These are phyloP conservation scores for Melanostigma gelatinosum DNA, from an alignment of 2,113 vertebrate species.

Conservation along the genomic window DNA sequence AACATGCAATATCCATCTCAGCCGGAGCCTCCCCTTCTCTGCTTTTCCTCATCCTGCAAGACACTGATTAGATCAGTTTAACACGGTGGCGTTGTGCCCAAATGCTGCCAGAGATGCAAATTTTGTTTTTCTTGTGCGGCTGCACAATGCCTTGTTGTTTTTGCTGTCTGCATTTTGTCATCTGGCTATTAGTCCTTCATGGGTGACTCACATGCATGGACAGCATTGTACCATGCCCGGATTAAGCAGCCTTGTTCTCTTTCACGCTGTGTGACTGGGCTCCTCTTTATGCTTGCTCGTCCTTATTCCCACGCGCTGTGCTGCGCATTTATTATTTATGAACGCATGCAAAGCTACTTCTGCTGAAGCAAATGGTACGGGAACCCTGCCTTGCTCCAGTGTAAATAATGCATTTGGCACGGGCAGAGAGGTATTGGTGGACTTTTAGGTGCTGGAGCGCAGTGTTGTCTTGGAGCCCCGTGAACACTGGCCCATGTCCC, in stretches of 20 bases:
- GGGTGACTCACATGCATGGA: conserved; percentile 47
- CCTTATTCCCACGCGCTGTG: conserved; percentile 57
- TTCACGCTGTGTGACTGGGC: conserved; percentile 61
- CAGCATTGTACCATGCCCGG: conserved; percentile 44
- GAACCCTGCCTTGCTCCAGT: conserved; percentile 69
- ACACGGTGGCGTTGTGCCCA: conserved; percentile 45
- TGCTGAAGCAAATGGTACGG: conserved; percentile 78
- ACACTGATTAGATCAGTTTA: conserved; percentile 57
- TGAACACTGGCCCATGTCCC: conserved; percentile 36
- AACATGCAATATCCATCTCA: conserved; percentile 50
- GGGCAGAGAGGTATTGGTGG: conserved; percentile 54
- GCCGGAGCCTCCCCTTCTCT: conserved; percentile 24
- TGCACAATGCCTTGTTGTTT: conserved; percentile 39
- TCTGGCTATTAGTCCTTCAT: conserved; percentile 52
- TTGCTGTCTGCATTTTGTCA: conserved; percentile 63
- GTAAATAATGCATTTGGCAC: conserved; percentile 83
- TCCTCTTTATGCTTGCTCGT: conserved; percentile 56
- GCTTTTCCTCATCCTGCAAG: conserved; percentile 42
- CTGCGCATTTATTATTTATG: conserved; percentile 81
- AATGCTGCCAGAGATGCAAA: conserved; percentile 56
- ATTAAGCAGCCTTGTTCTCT: conserved; percentile 62
- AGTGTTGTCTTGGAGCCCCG: conserved; percentile 25
- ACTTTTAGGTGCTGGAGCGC: conserved; percentile 30
- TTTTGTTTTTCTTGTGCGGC: conserved; percentile 53
- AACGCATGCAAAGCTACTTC: conserved; percentile 79